A percentile compares a stretch with the other conserved stretches of the same genome.
Conservation (phyloP, 2,888 invertebrate genomes). For the Brenthis daphne region DNA sequence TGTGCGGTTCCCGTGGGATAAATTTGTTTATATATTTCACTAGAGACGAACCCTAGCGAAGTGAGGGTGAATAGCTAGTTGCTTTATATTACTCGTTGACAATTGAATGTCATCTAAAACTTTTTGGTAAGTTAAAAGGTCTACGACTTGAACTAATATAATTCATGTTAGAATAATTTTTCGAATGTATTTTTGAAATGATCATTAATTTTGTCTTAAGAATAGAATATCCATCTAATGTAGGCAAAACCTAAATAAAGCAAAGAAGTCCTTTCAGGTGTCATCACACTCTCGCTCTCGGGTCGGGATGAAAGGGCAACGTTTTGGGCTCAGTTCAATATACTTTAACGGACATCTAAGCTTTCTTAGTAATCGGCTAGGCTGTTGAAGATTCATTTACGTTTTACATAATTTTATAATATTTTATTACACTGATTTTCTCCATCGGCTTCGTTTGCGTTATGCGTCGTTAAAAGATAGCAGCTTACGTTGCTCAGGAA, state of each 20-base stretch:
- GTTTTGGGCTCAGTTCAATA: conserved; percentile 13
- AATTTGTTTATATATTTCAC: no score
- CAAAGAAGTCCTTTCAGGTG: conserved; percentile 18
- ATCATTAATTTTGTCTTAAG: not conserved
- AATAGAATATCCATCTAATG: not conserved
- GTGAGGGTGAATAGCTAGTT: no score
- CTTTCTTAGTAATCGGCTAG: not conserved
- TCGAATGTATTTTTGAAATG: not conserved
- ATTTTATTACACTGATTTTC: not conserved
- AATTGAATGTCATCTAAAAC: no score
- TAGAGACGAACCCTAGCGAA: no score
- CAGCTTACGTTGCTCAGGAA: no score
- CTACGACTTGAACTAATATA: no score
- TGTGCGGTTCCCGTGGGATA: no score
- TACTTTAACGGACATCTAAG: conserved; percentile 1
- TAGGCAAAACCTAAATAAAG: not conserved
- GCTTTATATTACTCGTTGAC: no score
- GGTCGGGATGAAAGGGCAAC: conserved; percentile 14
- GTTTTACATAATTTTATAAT: not conserved
- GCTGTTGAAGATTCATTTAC: conserved; percentile 5
- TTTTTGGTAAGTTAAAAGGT: no score
- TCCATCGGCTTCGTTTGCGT: no score
- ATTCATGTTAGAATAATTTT: no score
- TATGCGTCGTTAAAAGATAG: no score
- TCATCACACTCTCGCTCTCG: conserved; percentile 26